Evolutionary conservation across 2,797 vertebrate species (phyloP), one percentile per base, ranked within the genome.

Genomic region (Macropodus opercularis): DNA sequence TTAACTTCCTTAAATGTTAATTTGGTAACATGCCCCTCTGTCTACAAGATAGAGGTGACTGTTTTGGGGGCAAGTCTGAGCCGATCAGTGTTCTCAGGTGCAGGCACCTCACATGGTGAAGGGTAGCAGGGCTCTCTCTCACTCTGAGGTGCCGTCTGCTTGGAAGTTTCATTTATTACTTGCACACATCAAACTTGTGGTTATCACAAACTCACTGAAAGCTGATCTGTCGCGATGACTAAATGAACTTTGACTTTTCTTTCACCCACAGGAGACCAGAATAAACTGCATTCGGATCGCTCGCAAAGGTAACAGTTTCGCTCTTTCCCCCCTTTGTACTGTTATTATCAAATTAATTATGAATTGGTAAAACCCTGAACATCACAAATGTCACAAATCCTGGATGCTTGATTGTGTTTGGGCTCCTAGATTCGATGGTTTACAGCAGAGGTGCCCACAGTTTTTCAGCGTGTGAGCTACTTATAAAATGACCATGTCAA

Each of bases 211-310:
- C n/a, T n/a, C n/a, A n/a, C n/a, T n/a, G n/a, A n/a, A n/a, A n/a
- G n/a, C n/a, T n/a, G n/a, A n/a, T n/a, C n/a, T n/a, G n/a, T n/a
- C n/a, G n/a, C n/a, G 11, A 14, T 15, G 50, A 56, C 63, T 54
- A 6, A 47, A 75, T 72, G 53, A 62, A 79, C n/a, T 46, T 9
- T 4, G 23, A 8, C 21, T 64, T 81, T 65, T 55, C 8, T 59
- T 68, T 46, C 8, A 2, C 31, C 58, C 65, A 48, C 77, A 98
- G 96, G 96, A 98, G 85, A 97, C 94, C 2, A 92, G 95, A 26
- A 93, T 97, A 69, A 98, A 96, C 87, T 98, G 96, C 43, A 90
- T 98, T 60, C 93, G 94, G 65, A 95, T 98, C 0, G 96, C 96
- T 65, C 93, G 95, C 69, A 98, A 98, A 95, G 96, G 96, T 98